Conservation (phyloP, 2,113 vertebrate genomes). For the Manacus vitellinus region DNA sequence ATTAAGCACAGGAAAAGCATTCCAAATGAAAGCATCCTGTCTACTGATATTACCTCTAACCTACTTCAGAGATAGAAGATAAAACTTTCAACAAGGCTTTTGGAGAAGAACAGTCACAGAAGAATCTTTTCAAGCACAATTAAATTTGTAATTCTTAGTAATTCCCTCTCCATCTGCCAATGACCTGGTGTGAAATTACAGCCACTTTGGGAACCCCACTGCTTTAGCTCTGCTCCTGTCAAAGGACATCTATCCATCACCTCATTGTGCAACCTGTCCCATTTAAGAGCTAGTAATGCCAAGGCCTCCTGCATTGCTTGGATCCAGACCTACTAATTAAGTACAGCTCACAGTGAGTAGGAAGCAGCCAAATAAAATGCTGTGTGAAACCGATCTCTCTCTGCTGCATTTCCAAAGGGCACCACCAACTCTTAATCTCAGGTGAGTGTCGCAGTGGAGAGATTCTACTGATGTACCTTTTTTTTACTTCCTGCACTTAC, state of each 20-base stretch:
- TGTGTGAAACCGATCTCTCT: background rate
- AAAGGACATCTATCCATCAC: slow-evolving; percentile 26
- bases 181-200: slow-evolving; percentile 61
- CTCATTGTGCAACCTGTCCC: background rate
- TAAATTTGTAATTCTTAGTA: background rate
- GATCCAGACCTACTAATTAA: background rate
- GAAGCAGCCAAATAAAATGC: slow-evolving; percentile 8
- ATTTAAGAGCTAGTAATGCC: background rate
- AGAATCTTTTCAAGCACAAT: slow-evolving; percentile 18
- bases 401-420: background rate
- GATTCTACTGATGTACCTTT: background rate
- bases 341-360: background rate
- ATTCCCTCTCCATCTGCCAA: slow-evolving; percentile 13
- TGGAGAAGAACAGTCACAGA: background rate
- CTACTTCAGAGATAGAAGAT: background rate
- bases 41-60: background rate
- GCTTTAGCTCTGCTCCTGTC: slow-evolving; percentile 24
- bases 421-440: background rate
- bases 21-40: slow-evolving; percentile 7
- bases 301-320: slow-evolving; percentile 24
- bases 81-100: slow-evolving; percentile 13
- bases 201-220: slow-evolving; percentile 21
- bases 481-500: background rate
- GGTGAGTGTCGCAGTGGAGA: background rate
- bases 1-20: slow-evolving; percentile 1